These are phyloP conservation scores for Pristionchus mayeri DNA, from an alignment of 2,888 invertebrate genomes.

Conservation along the genomic window DNA sequence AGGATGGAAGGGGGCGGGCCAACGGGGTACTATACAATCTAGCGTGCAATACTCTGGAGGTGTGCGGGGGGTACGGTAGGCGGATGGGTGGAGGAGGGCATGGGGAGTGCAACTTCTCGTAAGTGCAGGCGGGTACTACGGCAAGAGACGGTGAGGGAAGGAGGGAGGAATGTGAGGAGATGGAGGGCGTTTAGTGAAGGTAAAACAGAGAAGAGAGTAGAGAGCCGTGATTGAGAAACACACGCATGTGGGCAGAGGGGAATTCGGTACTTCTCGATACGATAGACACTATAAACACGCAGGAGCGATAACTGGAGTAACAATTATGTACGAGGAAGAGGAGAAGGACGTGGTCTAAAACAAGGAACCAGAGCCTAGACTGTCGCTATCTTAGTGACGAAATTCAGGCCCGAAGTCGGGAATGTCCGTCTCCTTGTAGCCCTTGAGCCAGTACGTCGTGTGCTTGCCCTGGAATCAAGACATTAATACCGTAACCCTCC, in stretches of 20 bases:
- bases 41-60: constrained; percentile 22
- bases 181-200: constrained; percentile 1
- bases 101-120: background rate
- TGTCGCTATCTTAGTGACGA: constrained; percentile 29
- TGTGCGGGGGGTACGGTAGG: background rate
- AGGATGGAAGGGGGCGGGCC: too few species aligned
- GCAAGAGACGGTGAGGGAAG: constrained; percentile 23
- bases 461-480: constrained; percentile 55
- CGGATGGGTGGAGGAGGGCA: background rate
- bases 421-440: constrained; percentile 71
- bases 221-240: background rate
- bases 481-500: background rate
- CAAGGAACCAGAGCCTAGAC: constrained; percentile 1
- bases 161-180: background rate
- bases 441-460: constrained; percentile 76
- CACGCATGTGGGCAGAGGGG: background rate
- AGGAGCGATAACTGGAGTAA: constrained; percentile 24
- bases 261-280: too few species aligned
- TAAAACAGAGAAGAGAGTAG: constrained; percentile 4
- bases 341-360: too few species aligned
- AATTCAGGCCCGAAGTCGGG: constrained; percentile 75
- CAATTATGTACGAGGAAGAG: background rate
- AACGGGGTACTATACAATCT: constrained; percentile 7
- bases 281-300: too few species aligned
- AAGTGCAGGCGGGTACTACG: constrained; percentile 17